These are phyloP conservation scores for Drosophila vallismaia DNA, from an alignment of 2,888 invertebrate genomes.

Conservation along the genomic window DNA sequence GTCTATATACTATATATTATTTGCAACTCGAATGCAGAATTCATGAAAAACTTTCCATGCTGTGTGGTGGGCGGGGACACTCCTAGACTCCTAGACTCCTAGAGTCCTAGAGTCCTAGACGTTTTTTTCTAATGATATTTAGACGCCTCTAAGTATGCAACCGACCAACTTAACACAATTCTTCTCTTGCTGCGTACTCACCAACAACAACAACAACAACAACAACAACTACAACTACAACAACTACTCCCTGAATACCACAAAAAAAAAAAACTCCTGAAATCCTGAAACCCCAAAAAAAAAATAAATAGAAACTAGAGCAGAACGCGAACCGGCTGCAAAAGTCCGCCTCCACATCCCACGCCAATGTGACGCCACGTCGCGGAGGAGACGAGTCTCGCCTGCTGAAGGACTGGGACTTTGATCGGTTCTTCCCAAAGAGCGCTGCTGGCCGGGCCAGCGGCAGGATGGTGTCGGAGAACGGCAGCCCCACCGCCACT, in stretches of 20 bases:
- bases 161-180: slow-evolving; percentile 62
- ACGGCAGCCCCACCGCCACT: slow-evolving; percentile 54
- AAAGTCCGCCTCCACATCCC: slow-evolving; percentile 82
- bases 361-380: slow-evolving; percentile 64
- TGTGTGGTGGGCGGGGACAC: slow-evolving; percentile 25
- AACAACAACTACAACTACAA: slow-evolving; percentile 27
- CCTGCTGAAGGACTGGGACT: slow-evolving; percentile 93
- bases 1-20: slow-evolving; percentile 10
- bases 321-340: slow-evolving; percentile 78
- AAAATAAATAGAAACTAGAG: slow-evolving; percentile 81
- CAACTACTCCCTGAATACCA: slow-evolving; percentile 22
- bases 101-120: slow-evolving; percentile 1
- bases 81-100: neutral
- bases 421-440: slow-evolving; percentile 91
- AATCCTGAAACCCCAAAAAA: slow-evolving; percentile 72
- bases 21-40: slow-evolving; percentile 41
- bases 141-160: slow-evolving; percentile 17
- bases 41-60: slow-evolving; percentile 76
- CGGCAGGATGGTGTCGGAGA: slow-evolving; percentile 60
- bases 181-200: slow-evolving; percentile 76
- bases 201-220: slow-evolving; percentile 52
- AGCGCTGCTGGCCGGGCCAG: slow-evolving; percentile 41
- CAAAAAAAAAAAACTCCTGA: slow-evolving; percentile 14
- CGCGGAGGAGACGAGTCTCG: slow-evolving; percentile 76
- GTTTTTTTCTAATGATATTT: slow-evolving; percentile 37